Base-by-base conservation (phyloP, 2,113 vertebrate species). In the Vimba vimba region DNA sequence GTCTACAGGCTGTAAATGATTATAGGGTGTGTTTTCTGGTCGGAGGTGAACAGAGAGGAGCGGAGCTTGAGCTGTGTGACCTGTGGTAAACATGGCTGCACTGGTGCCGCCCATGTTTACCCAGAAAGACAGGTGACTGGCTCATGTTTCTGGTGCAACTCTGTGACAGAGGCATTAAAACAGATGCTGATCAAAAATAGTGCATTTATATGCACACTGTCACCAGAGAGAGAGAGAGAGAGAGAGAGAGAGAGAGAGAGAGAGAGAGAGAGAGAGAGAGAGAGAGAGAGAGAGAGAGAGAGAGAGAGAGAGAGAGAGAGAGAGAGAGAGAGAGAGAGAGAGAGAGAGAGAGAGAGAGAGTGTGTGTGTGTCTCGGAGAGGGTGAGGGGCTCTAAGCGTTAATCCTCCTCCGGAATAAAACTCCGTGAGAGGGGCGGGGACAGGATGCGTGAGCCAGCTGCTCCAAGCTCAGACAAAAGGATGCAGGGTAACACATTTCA, bases 401-500 rank as follows among this genome's bases (percentile, higher is more conserved):
- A 93, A 94, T 94, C 93, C 92, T 91, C 77, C 89, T 90, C 89
- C 30, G 52, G 91, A 91, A 91, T 91, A 78, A 90, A 90, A 87
- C 79, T 33, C 60, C 69, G 2, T 27, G 8, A 60, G 39, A 23
- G 79, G 15, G 86, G 76, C 83, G 79, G 75, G 55, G 90, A 91
- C 91, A 94, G 93, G 93, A 93, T 91, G 92, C 90, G 90, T 86
- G 92, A 90, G 90, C 91, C 94, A 94, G 93, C 94, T 95, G 94
- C 91, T 93, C 91, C 90, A 90, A 87, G 91, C 91, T 93, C 90
- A 93, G 87, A 94, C 94, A 95, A 94, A 86, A 94, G 94, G 91
- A 93, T 90, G 90, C 90, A 93, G 89, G 89, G 93, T 90, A 91
- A 93, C 91, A 91, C 86, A 90, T 90, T 94, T 87, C 84, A 77